Evolutionary conservation across 2,888 invertebrate genomes (phyloP), one percentile per base, ranked within the genome.

Genomic region (Stenoptilia bipunctidactyla): DNA sequence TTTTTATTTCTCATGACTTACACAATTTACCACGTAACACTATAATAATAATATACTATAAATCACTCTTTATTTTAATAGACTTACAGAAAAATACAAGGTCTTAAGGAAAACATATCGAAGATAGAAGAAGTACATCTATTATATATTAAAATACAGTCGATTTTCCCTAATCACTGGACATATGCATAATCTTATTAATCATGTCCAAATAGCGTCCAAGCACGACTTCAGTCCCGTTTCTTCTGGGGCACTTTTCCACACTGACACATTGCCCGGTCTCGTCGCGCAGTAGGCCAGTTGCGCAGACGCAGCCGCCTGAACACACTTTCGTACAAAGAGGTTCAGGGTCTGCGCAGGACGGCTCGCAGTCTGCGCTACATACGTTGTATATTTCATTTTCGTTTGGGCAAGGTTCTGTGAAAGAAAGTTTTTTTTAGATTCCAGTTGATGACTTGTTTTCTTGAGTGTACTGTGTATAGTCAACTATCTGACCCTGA

Each of bases 311-410:
- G 54, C 82, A 83, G 0, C 82, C 82, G 0, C 69, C 62, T 1
- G 55, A 42, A 51, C 82, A 82, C 1, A 66, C 45, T 38, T 62
- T 61, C 1, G 63, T 60, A 55, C 82, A 82, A n/a, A 79, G 59
- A 0, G 82, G 82, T 27, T 66, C 65, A 0, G 76, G 79, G 20
- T 75, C 66, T 0, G 46, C 44, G 48, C 82, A 83, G 6, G 71
- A 61, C 0, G 83, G 69, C 47, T 82, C 70, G 45, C 82, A 83
- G 14, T 50, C 50, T 0, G 60, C 75, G 39, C 66, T 69, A 49
- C 82, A 83, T 0, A 62, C 47, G 49, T 77, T 76, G 43, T 67
- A 82, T 0, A 68, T 68, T 43, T 83, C 83, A 46, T 80, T 68
- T 10, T 61, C 44, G 40, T 71, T 71, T 6, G 76, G 50, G 40